These are phyloP conservation scores for Brachionus sp. DNA, from an alignment of 1,140 invertebrate species.

Conservation along the genomic window DNA sequence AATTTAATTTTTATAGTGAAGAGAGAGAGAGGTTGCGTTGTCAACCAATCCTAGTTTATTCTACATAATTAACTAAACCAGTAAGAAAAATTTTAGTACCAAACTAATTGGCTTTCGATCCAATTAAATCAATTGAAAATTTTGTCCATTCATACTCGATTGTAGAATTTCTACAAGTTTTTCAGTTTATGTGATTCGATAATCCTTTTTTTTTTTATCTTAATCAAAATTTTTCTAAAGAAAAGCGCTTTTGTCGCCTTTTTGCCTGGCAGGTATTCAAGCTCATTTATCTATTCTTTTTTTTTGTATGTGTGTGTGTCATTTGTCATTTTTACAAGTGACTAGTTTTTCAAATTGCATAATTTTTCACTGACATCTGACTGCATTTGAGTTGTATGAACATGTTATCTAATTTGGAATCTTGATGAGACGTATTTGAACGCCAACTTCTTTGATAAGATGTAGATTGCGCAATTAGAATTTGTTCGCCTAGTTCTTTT, in stretches of 20 bases:
- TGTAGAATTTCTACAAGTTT: neutral
- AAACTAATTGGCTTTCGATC: neutral
- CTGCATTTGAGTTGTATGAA: neutral
- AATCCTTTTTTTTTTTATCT: neutral
- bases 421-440: neutral
- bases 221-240: neutral
- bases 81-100: neutral
- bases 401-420: conserved; percentile 29
- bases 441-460: neutral
- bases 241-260: conserved; percentile 15
- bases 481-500: neutral
- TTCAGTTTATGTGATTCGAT: neutral
- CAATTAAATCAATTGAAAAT: neutral
- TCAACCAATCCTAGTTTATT: neutral
- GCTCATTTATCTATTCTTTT: conserved; percentile 12
- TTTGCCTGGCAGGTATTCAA: conserved; percentile 2
- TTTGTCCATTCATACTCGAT: neutral
- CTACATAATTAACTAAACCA: neutral
- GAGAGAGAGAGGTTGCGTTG: neutral
- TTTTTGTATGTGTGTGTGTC: conserved; percentile 24
- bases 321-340: conserved; percentile 35
- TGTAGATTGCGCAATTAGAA: conserved; percentile 5
- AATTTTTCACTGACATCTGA: conserved; percentile 23
- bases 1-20: neutral
- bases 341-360: conserved; percentile 8